Evolutionary conservation across 2,888 invertebrate species (phyloP).

Genomic region (Halictus quadricinctus): DNA sequence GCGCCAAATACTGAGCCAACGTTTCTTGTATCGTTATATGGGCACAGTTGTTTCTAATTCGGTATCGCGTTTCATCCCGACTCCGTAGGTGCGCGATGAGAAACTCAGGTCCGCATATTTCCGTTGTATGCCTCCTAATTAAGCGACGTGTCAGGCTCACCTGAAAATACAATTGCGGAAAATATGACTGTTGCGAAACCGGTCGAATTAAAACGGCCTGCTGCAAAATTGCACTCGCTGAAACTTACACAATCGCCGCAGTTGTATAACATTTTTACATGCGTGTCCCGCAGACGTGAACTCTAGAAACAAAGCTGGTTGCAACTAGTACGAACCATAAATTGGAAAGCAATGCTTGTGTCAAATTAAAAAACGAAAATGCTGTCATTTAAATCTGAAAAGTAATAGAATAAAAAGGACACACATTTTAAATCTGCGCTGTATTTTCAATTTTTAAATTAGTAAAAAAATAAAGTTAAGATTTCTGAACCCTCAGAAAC

Average conservation of each 20-base stretch:
- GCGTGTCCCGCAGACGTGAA: not conserved
- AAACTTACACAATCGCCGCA: not conserved
- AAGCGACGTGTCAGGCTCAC: not conserved
- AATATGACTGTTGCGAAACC: not conserved
- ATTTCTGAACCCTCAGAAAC: not conserved
- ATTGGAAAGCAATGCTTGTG: not conserved
- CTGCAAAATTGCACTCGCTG: not conserved
- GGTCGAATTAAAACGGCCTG: not conserved
- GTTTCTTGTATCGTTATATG: conserved; percentile 58
- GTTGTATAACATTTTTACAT: not conserved
- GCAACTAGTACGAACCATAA: not conserved
- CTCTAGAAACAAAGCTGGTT: not conserved
- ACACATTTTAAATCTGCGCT: too few relatives aligned
- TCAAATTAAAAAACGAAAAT: not conserved
- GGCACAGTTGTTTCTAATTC: conserved; percentile 55
- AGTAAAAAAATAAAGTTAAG: not conserved
- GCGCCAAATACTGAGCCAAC: conserved; percentile 59
- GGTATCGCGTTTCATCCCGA: conserved; percentile 50
- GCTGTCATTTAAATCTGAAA: too few relatives aligned
- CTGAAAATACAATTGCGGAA: conserved; percentile 12
- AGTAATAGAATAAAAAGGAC: too few relatives aligned
- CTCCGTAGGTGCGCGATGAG: conserved; percentile 32
- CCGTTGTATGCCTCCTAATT: conserved; percentile 30
- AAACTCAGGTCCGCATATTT: conserved; percentile 37
- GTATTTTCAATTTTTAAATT: too few relatives aligned